Conservation (phyloP, 2,888 invertebrate species). For the Epiperipatus broadwayi region DNA sequence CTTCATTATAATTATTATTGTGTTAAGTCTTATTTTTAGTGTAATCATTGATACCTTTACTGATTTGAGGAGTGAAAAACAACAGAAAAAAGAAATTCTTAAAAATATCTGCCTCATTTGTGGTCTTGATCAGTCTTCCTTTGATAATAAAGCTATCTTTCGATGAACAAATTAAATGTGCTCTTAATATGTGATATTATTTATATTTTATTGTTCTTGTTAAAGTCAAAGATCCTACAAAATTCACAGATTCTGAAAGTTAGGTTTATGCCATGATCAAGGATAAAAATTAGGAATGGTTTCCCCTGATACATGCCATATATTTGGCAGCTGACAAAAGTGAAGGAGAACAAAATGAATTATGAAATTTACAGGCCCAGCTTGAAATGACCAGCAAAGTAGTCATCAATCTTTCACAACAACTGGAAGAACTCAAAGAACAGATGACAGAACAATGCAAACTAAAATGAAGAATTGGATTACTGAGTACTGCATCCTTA, state of each 20-base stretch:
- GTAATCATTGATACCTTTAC: constrained; percentile 99
- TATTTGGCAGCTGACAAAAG: constrained; percentile 82
- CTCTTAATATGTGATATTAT: constrained; percentile 99
- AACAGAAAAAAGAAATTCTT: constrained; percentile 88
- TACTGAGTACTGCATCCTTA: constrained; percentile 36
- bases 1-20: constrained; percentile 98
- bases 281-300: constrained; percentile 92
- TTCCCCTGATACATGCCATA: constrained; percentile 91
- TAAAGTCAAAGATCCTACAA: constrained; percentile 85
- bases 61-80: constrained; percentile 94
- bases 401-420: constrained; percentile 56
- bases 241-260: constrained; percentile 95
- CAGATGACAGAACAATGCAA: constrained; percentile 93
- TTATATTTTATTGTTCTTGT: constrained; percentile 93
- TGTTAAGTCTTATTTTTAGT: constrained; percentile 97
- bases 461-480: constrained; percentile 73
- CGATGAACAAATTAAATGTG: constrained; percentile 89
- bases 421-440: constrained; percentile 70
- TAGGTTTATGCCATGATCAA: constrained; percentile 55
- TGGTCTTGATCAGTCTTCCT: constrained; percentile 73
- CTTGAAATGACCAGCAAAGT: constrained; percentile 63
- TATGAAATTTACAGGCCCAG: constrained; percentile 64
- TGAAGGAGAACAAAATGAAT: constrained; percentile 81
- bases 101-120: constrained; percentile 99
- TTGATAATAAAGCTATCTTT: constrained; percentile 90